Evolutionary conservation across 2,113 vertebrate genomes (phyloP).

Genomic region (Epinephelus cyanopodus): DNA sequence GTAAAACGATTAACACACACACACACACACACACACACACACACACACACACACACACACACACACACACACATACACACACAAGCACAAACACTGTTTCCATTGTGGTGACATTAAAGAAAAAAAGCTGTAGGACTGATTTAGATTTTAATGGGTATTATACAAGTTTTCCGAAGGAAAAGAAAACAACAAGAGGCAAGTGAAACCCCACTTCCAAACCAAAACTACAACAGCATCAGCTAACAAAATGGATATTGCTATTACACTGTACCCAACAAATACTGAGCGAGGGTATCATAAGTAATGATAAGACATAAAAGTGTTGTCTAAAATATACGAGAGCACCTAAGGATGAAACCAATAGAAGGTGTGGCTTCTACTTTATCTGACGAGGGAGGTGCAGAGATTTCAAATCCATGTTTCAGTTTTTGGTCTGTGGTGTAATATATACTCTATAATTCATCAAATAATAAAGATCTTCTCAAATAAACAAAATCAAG

Average conservation of each 20-base stretch:
- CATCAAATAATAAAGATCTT: constrained; percentile 70
- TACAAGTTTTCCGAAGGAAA: constrained; percentile 81
- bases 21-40: constrained; percentile 14
- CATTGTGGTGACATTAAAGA: not conserved
- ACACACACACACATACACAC: constrained; percentile 17
- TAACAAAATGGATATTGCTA: constrained; percentile 81
- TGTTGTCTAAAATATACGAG: constrained; percentile 72
- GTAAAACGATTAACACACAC: constrained; percentile 2
- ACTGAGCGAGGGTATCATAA: constrained; percentile 78
- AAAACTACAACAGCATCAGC: constrained; percentile 82
- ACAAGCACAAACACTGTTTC: constrained; percentile 8
- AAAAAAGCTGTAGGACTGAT: constrained; percentile 60
- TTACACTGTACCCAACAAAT: constrained; percentile 82
- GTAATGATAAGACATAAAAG: constrained; percentile 80
- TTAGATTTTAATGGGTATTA: constrained; percentile 85
- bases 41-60: not conserved
- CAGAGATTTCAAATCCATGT: constrained; percentile 64
- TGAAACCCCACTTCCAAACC: constrained; percentile 80
- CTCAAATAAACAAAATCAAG: constrained; percentile 66
- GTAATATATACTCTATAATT: constrained; percentile 71
- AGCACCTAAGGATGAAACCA: constrained; percentile 76
- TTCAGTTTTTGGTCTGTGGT: constrained; percentile 77
- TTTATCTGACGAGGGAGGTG: constrained; percentile 66
- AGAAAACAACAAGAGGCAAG: constrained; percentile 79
- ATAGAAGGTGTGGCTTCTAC: constrained; percentile 58